Base-by-base conservation (phyloP, 2,113 vertebrate genomes). In the Phrynocephalus versicolor region DNA sequence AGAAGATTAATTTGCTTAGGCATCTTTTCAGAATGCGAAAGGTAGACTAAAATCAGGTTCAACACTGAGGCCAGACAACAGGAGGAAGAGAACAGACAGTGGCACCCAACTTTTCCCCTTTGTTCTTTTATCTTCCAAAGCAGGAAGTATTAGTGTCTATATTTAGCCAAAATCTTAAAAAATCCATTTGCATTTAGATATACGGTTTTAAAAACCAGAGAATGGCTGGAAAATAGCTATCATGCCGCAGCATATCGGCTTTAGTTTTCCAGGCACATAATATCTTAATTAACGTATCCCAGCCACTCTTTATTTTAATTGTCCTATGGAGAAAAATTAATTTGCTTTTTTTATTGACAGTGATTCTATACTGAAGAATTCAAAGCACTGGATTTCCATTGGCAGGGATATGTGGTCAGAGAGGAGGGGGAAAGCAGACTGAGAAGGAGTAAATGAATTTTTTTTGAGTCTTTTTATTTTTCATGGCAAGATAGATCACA, bases 81-180 rank as follows among this genome's bases (percentile, higher is more conserved):
- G 27, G 27, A 30, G 27, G 27, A 88, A 21, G 57, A 35, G 85
- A 91, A 45, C 55, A 88, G 87, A 86, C 15, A 8, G 88, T 80
- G 86, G 86, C 79, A 78, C 92, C 70, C 92, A 88, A 84, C 85
- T 89, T 89, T 57, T 70, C 70, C 87, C 91, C 90, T 73, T 60
- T 90, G 64, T 55, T 82, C 76, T 2, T 88, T 92, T 90, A 81
- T 73, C 57, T 85, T 91, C 85, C 73, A 37, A 89, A 88, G 83
- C 89, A 85, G 33, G 30, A n/a, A 89, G 83, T 73, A 72, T 78
- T 87, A 86, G 83, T 85, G 82, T 88, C 91, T 93, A 90, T 93
- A 89, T 94, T 93, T 93, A 95, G 91, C 10, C 86, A 86, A 87
- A 81, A 90, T 85, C 79, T 88, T 92, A 84, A 88, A 92, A 94